Percentiles rank a stretch among this genome's conserved stretches.
Conservation (phyloP, 2,113 vertebrate species). For the Lepisosteus osseus region DNA sequence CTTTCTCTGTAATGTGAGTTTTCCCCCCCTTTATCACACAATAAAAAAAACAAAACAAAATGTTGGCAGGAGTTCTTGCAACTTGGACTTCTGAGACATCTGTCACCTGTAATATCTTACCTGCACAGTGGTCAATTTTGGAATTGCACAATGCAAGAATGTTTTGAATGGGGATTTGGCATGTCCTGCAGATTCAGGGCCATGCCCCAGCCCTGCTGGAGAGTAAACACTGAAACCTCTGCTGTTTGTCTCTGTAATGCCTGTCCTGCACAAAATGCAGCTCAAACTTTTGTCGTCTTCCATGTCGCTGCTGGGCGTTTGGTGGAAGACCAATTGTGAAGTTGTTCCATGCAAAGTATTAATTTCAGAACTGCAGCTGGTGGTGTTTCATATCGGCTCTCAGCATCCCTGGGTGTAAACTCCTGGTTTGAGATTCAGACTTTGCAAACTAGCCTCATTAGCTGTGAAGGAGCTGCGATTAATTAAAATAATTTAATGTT, state of each 20-base stretch:
- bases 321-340: background rate
- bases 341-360: background rate
- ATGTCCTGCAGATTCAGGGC: no score
- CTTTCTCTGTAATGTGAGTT: background rate
- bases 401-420: slow-evolving; percentile 29
- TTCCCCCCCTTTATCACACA: background rate
- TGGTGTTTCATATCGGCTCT: slow-evolving; percentile 22
- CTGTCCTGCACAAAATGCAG: no score
- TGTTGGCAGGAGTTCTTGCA: background rate
- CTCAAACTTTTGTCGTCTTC: no score
- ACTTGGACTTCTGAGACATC: background rate
- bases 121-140: background rate
- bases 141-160: background rate
- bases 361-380: slow-evolving; percentile 24
- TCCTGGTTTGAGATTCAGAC: slow-evolving; percentile 41
- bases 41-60: background rate
- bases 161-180: no score
- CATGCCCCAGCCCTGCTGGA: no score
- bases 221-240: no score
- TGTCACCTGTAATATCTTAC: slow-evolving; percentile 7
- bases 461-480: slow-evolving; percentile 64
- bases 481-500: slow-evolving; percentile 79
- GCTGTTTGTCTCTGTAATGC: no score
- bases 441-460: slow-evolving; percentile 72
- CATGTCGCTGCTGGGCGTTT: background rate